Percentiles rank a stretch among this genome's conserved stretches.
These are phyloP conservation scores for Rhopalosiphum nymphaeae DNA, from an alignment of 2,888 invertebrate species.

Conservation along the genomic window DNA sequence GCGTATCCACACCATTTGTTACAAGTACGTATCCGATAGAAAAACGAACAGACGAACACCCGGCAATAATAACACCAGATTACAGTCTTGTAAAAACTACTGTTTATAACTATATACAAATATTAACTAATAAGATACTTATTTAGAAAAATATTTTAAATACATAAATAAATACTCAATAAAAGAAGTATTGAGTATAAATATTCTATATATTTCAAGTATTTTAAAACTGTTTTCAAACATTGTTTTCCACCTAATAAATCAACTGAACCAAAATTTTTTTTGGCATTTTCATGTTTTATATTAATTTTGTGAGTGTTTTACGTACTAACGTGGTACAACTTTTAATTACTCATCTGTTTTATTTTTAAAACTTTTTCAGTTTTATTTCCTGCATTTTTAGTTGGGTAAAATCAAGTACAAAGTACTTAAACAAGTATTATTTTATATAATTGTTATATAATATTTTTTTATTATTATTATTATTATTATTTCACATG, in stretches of 20 bases:
- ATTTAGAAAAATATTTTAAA: too few species aligned
- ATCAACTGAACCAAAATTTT: not conserved
- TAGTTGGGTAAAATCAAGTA: not conserved
- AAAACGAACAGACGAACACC: not conserved
- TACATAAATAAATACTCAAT: too few species aligned
- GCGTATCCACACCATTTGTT: slow-evolving; percentile 80
- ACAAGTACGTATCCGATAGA: slow-evolving; percentile 74
- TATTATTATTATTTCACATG: not conserved
- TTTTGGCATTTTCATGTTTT: not conserved
- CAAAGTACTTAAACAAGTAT: not conserved
- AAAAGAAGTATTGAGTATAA: not conserved
- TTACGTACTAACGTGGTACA: not conserved
- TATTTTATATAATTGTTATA: too few species aligned
- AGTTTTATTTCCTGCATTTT: not conserved
- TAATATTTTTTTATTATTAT: too few species aligned
- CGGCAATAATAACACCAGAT: not conserved
- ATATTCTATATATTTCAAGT: too few species aligned
- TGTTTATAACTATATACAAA: not conserved
- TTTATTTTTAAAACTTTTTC: not conserved
- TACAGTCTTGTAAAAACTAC: not conserved
- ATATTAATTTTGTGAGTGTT: not conserved
- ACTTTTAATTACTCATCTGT: not conserved
- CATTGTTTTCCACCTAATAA: not conserved
- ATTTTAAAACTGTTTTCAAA: not conserved
- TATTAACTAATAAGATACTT: not conserved